These are phyloP conservation scores for Lasioglossum marginatum DNA, from an alignment of 2,888 invertebrate species.

Conservation along the genomic window DNA sequence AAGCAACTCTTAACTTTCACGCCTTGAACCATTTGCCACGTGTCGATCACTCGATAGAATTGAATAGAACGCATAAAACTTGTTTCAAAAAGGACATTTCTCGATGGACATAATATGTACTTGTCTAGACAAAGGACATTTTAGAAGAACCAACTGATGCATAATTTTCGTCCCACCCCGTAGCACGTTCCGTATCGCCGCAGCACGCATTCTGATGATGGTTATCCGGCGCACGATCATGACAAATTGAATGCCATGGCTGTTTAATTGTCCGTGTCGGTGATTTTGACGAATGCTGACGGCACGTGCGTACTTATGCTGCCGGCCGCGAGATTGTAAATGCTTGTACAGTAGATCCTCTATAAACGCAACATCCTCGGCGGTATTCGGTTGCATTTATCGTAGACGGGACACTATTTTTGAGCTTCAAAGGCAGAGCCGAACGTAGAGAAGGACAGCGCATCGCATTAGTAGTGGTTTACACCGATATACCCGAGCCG, in stretches of 20 bases:
- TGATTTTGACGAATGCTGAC: constrained; percentile 62
- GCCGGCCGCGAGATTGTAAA: constrained; percentile 6
- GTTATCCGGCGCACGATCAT: constrained; percentile 52
- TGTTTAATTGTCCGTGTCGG: constrained; percentile 63
- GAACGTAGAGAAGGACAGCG: too few species aligned
- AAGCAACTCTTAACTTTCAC: neutral
- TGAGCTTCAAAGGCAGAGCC: too few species aligned
- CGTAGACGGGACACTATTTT: too few species aligned
- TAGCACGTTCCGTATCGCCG: neutral
- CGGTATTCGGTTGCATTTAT: too few species aligned
- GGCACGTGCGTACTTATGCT: constrained; percentile 11
- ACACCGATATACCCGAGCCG: too few species aligned
- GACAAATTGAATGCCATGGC: constrained; percentile 59
- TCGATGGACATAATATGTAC: neutral
- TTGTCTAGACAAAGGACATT: neutral
- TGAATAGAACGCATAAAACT: neutral
- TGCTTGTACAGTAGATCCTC: too few species aligned
- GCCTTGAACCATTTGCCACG: neutral
- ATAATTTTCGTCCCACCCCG: neutral
- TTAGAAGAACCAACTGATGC: neutral
- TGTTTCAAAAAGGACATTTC: neutral
- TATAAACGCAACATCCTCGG: too few species aligned
- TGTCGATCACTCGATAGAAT: neutral
- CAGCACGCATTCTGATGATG: constrained; percentile 44
- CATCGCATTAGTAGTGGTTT: too few species aligned